A percentile compares a stretch with the other conserved stretches of the same genome.
Evolutionary conservation across 2,888 invertebrate genomes (phyloP).

Genomic region (Corbicula japonica): DNA sequence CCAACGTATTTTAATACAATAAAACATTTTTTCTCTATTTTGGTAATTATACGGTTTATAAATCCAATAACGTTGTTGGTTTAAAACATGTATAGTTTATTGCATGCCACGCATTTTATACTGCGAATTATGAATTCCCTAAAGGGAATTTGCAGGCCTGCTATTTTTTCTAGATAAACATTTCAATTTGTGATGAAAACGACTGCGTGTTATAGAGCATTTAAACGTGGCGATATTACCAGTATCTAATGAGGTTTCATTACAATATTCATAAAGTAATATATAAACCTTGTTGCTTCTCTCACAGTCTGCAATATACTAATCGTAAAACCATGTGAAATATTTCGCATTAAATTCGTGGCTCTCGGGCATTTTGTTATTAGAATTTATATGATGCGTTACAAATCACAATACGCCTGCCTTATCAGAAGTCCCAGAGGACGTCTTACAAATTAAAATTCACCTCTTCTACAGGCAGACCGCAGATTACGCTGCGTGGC

Average conservation of each 20-base stretch:
- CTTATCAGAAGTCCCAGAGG: too few relatives aligned
- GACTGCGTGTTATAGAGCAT: constrained; percentile 9
- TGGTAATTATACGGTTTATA: too few relatives aligned
- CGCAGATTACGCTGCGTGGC: too few relatives aligned
- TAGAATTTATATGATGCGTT: constrained; percentile 20
- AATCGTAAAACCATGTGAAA: constrained; percentile 14
- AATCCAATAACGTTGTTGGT: too few relatives aligned
- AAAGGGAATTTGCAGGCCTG: too few relatives aligned
- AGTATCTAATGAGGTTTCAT: constrained; percentile 10
- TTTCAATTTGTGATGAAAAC: constrained; percentile 10
- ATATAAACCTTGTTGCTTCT: neutral
- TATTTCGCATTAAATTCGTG: constrained; percentile 20
- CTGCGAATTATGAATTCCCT: too few relatives aligned
- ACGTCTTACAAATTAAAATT: too few relatives aligned
- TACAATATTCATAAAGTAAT: constrained; percentile 27
- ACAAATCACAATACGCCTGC: constrained; percentile 10
- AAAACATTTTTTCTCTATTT: too few relatives aligned
- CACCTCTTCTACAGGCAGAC: too few relatives aligned
- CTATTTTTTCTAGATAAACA: neutral
- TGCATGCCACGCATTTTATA: too few relatives aligned
- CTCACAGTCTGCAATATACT: constrained; percentile 7
- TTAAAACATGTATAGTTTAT: too few relatives aligned
- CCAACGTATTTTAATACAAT: too few relatives aligned
- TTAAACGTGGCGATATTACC: constrained; percentile 3
- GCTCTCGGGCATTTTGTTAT: constrained; percentile 29